These are phyloP conservation scores for Clarias magur DNA, from an alignment of 2,113 vertebrate genomes.

Conservation along the genomic window DNA sequence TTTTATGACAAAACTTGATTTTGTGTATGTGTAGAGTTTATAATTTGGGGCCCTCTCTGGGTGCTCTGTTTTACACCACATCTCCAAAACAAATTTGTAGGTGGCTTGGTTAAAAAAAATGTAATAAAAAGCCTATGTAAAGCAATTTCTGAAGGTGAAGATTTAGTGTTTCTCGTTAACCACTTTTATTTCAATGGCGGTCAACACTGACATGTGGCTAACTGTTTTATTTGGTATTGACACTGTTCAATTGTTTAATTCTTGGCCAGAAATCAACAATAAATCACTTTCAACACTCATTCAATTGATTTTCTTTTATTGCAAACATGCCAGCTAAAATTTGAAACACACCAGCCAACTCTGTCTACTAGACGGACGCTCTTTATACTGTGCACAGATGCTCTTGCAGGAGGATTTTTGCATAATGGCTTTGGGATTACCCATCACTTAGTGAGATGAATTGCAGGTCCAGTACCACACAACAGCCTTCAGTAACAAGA, in stretches of 20 bases:
- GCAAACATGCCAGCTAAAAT: neutral
- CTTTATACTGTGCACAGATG: neutral
- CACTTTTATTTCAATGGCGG: neutral
- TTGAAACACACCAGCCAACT: neutral
- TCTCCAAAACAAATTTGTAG: neutral
- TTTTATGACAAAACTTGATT: neutral
- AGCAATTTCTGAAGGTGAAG: neutral
- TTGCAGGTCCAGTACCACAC: neutral
- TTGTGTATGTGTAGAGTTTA: neutral
- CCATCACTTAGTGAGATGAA: conserved; percentile 1
- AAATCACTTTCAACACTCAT: neutral
- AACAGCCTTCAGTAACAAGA: neutral
- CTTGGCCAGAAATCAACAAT: neutral
- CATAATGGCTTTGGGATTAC: conserved; percentile 14
- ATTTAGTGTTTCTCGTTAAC: neutral
- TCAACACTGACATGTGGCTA: neutral
- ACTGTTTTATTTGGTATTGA: neutral
- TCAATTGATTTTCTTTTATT: neutral
- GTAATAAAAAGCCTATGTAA: neutral
- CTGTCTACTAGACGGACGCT: neutral
- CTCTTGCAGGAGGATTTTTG: neutral
- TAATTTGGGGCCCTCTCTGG: neutral
- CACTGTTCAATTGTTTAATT: neutral
- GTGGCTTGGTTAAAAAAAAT: neutral
- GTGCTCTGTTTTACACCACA: neutral